Percentiles rank a stretch among this genome's conserved stretches.
Conservation (phyloP, 1,140 invertebrate genomes). For the Drosophila serrata region DNA sequence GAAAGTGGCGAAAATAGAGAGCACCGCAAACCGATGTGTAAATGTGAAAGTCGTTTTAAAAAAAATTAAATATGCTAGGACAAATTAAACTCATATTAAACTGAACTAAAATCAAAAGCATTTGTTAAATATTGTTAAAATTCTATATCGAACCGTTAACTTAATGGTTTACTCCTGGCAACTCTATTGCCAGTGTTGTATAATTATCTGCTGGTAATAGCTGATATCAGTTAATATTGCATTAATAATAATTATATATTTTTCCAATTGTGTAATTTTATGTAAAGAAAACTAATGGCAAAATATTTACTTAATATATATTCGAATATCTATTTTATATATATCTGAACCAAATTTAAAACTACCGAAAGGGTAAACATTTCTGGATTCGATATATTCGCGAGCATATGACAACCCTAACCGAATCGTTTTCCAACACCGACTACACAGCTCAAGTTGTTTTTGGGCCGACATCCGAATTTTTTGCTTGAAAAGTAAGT, state of each 20-base stretch:
- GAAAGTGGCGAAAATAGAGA: conserved; percentile 1
- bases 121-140: too few relatives aligned
- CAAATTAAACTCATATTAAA: too few relatives aligned
- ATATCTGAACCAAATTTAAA: not conserved
- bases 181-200: not conserved
- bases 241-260: too few relatives aligned
- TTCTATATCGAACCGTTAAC: too few relatives aligned
- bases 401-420: not conserved
- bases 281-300: not conserved
- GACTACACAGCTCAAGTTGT: conserved; percentile 56
- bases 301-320: too few relatives aligned
- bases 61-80: too few relatives aligned
- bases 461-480: conserved; percentile 69
- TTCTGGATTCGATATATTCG: not conserved
- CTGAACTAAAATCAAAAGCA: too few relatives aligned
- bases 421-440: conserved; percentile 59
- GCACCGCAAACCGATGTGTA: too few relatives aligned
- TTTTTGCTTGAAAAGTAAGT: conserved; percentile 70
- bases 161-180: too few relatives aligned
- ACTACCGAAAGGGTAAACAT: too few relatives aligned
- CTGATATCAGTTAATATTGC: not conserved
- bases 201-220: not conserved
- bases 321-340: not conserved
- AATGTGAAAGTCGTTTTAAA: too few relatives aligned
- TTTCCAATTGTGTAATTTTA: too few relatives aligned